These are phyloP conservation scores for Esperia sulphurella DNA, from an alignment of 2,888 invertebrate species.

Conservation along the genomic window DNA sequence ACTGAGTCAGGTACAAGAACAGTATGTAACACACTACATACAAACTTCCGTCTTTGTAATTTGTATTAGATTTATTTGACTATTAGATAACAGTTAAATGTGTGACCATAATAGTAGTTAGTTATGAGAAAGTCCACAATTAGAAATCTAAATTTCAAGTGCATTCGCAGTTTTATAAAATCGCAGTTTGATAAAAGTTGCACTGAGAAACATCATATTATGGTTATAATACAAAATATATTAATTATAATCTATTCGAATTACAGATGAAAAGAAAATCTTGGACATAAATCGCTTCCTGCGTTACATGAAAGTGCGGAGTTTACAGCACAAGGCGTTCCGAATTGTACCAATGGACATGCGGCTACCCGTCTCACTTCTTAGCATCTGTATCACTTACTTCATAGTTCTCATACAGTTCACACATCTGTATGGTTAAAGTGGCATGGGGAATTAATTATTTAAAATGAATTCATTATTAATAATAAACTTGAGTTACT, in stretches of 20 bases:
- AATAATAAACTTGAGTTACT: too few relatives aligned
- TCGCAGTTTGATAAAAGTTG: too few relatives aligned
- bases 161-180: too few relatives aligned
- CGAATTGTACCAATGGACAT: slow-evolving; percentile 19
- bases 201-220: too few relatives aligned
- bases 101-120: too few relatives aligned
- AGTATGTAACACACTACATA: not conserved
- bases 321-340: slow-evolving; percentile 13
- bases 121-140: too few relatives aligned
- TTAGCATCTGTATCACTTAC: slow-evolving; percentile 20
- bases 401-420: slow-evolving; percentile 24
- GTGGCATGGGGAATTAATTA: too few relatives aligned
- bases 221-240: not conserved
- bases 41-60: not conserved
- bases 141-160: too few relatives aligned
- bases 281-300: slow-evolving; percentile 8
- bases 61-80: too few relatives aligned
- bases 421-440: slow-evolving; percentile 11
- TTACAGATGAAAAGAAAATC: not conserved
- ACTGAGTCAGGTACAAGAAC: slow-evolving; percentile 3
- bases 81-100: too few relatives aligned
- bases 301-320: slow-evolving; percentile 16
- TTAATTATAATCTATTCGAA: not conserved
- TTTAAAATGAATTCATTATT: too few relatives aligned
- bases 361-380: slow-evolving; percentile 13